Evolutionary conservation across 2,113 vertebrate genomes (phyloP).

Genomic region (Dicentrarchus labrax): DNA sequence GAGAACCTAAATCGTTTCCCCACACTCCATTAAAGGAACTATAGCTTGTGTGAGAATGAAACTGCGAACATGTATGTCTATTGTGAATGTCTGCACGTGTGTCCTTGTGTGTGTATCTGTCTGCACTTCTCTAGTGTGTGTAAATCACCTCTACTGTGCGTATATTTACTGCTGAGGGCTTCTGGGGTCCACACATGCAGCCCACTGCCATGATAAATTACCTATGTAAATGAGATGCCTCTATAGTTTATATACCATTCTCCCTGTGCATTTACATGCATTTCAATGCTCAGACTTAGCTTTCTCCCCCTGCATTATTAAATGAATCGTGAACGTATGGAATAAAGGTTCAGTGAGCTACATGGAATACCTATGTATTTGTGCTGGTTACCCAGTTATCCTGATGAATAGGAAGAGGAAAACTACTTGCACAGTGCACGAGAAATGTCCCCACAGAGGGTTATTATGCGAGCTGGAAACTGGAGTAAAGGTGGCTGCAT

Average conservation of each 20-base stretch:
- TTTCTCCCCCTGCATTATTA: constrained; percentile 58
- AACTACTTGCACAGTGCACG: constrained; percentile 1
- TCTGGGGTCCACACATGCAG: constrained; percentile 54
- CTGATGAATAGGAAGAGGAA: constrained; percentile 36
- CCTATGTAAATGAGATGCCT: constrained; percentile 72
- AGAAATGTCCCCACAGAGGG: constrained; percentile 14
- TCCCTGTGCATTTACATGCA: constrained; percentile 49
- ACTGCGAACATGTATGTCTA: constrained; percentile 27
- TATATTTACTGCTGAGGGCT: constrained; percentile 74
- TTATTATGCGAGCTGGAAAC: constrained; percentile 9
- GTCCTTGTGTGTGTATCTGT: constrained; percentile 7
- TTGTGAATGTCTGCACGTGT: constrained; percentile 34
- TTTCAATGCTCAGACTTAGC: constrained; percentile 47
- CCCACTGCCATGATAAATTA: constrained; percentile 73
- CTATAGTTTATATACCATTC: constrained; percentile 66
- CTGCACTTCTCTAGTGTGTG: constrained; percentile 21
- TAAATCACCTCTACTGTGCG: constrained; percentile 58
- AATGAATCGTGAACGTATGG: constrained; percentile 38
- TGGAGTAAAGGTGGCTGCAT: not conserved
- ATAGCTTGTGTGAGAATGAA: constrained; percentile 42
- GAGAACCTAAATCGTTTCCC: constrained; percentile 63
- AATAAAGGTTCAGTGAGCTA: constrained; percentile 24
- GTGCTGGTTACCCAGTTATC: constrained; percentile 33
- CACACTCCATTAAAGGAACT: constrained; percentile 45
- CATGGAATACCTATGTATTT: constrained; percentile 39